Base-by-base conservation (phyloP, 2,797 vertebrate genomes). In the Neosilurus mollespiculum region DNA sequence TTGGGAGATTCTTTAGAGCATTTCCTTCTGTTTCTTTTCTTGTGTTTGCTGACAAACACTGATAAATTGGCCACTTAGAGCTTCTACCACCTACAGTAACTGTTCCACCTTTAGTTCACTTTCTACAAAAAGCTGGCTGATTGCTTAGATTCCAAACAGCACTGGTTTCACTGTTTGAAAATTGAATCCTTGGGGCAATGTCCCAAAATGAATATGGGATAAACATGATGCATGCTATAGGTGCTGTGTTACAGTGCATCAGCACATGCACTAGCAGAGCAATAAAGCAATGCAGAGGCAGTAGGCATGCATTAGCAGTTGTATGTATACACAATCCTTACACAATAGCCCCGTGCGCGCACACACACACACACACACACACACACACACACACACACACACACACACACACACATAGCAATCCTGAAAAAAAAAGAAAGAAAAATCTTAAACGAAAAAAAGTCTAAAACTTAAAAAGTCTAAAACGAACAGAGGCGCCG, bases 41-140 rank as follows among this genome's bases (percentile, higher is more conserved):
- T 53, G 65, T 51, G 80, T 80, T 90, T 89, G 89, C 87, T 94
- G 93, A 94, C 93, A 95, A 93, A 93, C 91, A 91, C 88, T 95
- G 95, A 95, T 95, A 92, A 95, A 95, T 95, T 94, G 93, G 92
- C 92, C 95, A 94, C 93, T 95, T 94, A 93, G 88, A 83, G 84
- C 91, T 89, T 88, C 90, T 93, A 87, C 37, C 89, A 93, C 91
- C 93, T 93, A 94, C 94, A 91, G 91, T 90, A 91, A 81, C 87
- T 91, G 94, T 83, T 72, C 80, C 59, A 83, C 54, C 54, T 78
- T 75, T 80, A 54, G 61, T 58, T 78, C n/a, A 83, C 56, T 65
- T 62, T 65, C 11, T 56, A 56, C 76, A n/a, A 66, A 76, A 72
- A 78, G 62, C 56, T 51, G 30, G 56, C 65, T 72, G 80, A 80